Percentiles rank a stretch among this genome's conserved stretches.
These are phyloP conservation scores for Thyatira batis DNA, from an alignment of 2,888 invertebrate species.

Conservation along the genomic window DNA sequence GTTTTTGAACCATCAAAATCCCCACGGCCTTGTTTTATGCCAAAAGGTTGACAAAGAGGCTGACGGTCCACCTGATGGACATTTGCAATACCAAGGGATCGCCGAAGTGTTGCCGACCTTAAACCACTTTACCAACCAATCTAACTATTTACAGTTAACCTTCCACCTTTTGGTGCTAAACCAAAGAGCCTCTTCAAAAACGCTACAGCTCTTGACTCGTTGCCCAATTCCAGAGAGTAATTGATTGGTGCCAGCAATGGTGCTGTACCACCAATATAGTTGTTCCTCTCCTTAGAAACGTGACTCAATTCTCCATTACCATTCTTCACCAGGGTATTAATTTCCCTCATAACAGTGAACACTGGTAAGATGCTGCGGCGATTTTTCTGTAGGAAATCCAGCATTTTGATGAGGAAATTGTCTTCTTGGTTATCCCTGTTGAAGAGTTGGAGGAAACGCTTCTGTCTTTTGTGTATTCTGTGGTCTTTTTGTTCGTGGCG, in stretches of 20 bases:
- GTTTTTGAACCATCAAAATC: too few species aligned
- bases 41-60: too few species aligned
- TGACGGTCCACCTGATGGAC: too few species aligned
- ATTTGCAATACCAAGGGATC: too few species aligned
- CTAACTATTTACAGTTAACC: slow-evolving; percentile 44
- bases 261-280: slow-evolving; percentile 52
- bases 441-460: slow-evolving; percentile 54
- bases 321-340: slow-evolving; percentile 60
- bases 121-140: not conserved
- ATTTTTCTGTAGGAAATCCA: slow-evolving; percentile 54
- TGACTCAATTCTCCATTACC: slow-evolving; percentile 59
- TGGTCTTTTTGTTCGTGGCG: slow-evolving; percentile 9
- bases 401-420: slow-evolving; percentile 49
- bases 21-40: too few species aligned
- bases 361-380: slow-evolving; percentile 53
- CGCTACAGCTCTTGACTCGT: slow-evolving; percentile 39
- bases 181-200: slow-evolving; percentile 59
- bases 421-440: slow-evolving; percentile 39
- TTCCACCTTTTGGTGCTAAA: slow-evolving; percentile 45
- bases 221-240: slow-evolving; percentile 54
- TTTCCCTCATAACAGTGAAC: slow-evolving; percentile 59
- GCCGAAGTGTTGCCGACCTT: too few species aligned
- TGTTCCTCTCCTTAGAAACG: slow-evolving; percentile 52
- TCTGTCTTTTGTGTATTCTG: slow-evolving; percentile 37
- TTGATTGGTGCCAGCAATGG: slow-evolving; percentile 34